These are phyloP conservation scores for Tetrapedia diversipes DNA, from an alignment of 2,888 invertebrate genomes.

Conservation along the genomic window DNA sequence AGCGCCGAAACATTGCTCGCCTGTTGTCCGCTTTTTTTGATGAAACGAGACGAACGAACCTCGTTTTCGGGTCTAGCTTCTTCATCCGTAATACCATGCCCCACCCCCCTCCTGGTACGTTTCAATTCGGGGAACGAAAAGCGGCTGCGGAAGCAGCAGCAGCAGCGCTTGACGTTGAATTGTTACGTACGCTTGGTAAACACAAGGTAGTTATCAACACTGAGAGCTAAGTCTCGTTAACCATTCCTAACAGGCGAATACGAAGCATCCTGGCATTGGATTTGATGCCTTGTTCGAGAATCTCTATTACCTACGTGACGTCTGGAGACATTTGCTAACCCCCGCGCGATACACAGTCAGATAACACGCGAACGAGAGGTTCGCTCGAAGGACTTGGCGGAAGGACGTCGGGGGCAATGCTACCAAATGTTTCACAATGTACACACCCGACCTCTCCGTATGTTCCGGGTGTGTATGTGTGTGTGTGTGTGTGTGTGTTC, in stretches of 20 bases:
- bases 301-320: slow-evolving; percentile 61
- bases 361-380: slow-evolving; percentile 66
- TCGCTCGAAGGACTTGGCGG: slow-evolving; percentile 40
- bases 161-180: slow-evolving; percentile 48
- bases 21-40: no score
- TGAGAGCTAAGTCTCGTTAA: slow-evolving; percentile 68
- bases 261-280: slow-evolving; percentile 64
- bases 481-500: no score
- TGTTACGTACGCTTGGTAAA: slow-evolving; percentile 64
- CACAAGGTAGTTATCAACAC: slow-evolving; percentile 66
- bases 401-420: slow-evolving; percentile 48
- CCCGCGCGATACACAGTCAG: slow-evolving; percentile 64
- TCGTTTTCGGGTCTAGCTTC: neutral
- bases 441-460: no score
- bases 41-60: no score
- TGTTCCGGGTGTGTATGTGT: no score
- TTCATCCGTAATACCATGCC: neutral
- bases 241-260: slow-evolving; percentile 66
- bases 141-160: no score
- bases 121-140: slow-evolving; percentile 23
- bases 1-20: no score
- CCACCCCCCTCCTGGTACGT: neutral
- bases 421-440: slow-evolving; percentile 59
- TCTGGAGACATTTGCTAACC: slow-evolving; percentile 69
- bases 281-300: slow-evolving; percentile 66